Evolutionary conservation across 2,888 invertebrate genomes (phyloP), one percentile per base, ranked within the genome.

Genomic region (Trachelus stipa): DNA sequence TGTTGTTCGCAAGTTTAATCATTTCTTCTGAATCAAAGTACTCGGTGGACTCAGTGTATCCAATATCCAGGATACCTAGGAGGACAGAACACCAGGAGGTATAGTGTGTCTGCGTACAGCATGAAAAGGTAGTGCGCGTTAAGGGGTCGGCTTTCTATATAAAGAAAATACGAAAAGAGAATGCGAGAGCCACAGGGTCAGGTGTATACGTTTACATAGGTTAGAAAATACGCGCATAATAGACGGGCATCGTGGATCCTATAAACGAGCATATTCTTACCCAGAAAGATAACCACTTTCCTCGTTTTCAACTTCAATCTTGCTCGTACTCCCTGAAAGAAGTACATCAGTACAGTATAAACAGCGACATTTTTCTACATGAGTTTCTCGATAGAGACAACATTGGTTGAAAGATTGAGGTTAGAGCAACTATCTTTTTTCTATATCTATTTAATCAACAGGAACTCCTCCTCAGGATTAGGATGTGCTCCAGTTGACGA

Each of bases 81-180:
- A 56, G 3, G 23, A 23, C 23, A 56, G 56, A 15, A 23, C 56
- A 15, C 23, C 56, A 23, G 56, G 80, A 80, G 68, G 83, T 86
- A 80, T 85, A 85, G 80, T 78, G 80, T 86, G 81, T 82, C 86
- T 74, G 23, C 23, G 56, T 56, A 56, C 56, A 74, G 68, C 68
- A 68, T 73, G 33, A 74, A 78, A 68, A 40, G 76, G 80, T 68
- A 68, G 80, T 69, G 69, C 74, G 79, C 73, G 79, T 69, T 78
- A 81, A 85, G 81, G 81, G 82, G 69, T 85, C 83, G 77, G 76
- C 82, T 85, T 86, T 86, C 83, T 82, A 77, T 23, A 40, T 81
- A 75, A 73, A 73, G 79, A 80, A 56, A 56, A 56, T 56, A 81
- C 79, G 78, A 79, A 81, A 81, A 82, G 80, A 82, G 79, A 79